These are phyloP conservation scores for Halocaridina rubra DNA, from an alignment of 2,888 invertebrate species.

Conservation along the genomic window DNA sequence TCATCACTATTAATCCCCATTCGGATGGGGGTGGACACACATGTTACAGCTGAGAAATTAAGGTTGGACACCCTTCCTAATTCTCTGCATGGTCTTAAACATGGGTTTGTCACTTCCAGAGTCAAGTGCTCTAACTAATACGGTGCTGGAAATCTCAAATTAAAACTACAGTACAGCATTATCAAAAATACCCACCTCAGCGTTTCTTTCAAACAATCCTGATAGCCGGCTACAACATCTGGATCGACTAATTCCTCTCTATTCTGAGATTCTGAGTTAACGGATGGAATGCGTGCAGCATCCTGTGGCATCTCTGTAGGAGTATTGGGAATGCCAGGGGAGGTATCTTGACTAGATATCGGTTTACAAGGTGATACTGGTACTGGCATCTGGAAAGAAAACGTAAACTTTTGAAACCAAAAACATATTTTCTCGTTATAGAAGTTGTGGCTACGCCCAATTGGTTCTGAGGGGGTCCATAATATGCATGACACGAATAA, in stretches of 20 bases:
- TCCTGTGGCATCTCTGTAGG: not conserved
- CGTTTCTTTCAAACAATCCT: constrained; percentile 59
- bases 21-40: no score
- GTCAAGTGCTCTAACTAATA: not conserved
- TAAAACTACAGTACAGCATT: not conserved
- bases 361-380: constrained; percentile 38
- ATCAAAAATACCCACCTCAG: constrained; percentile 29
- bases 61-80: no score
- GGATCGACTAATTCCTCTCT: constrained; percentile 26
- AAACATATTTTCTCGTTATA: no score
- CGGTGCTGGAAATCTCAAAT: not conserved
- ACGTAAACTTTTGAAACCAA: not conserved
- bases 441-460: no score
- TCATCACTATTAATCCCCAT: no score
- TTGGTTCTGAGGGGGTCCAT: no score
- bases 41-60: no score
- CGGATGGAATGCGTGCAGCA: not conserved
- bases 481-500: no score
- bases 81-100: no score
- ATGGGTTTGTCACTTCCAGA: no score
- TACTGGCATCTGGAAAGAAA: constrained; percentile 51
- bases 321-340: not conserved
- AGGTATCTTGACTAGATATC: constrained; percentile 2
- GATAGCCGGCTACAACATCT: constrained; percentile 59
- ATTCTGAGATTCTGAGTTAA: not conserved